These are phyloP conservation scores for Anarrhichthys ocellatus DNA, from an alignment of 2,113 vertebrate genomes.

Conservation along the genomic window DNA sequence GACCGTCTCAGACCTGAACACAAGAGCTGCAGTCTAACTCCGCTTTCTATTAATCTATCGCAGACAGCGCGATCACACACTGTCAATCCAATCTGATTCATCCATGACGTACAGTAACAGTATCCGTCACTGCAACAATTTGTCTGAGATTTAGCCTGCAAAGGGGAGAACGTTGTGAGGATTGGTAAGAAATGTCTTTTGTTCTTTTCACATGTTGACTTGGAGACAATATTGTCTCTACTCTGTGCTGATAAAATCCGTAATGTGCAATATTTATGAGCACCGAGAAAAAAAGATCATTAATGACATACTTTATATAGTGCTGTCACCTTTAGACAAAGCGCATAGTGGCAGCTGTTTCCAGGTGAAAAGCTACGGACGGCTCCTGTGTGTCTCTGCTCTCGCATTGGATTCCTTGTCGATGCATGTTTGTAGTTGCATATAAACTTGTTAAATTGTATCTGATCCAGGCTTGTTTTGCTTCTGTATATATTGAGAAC, in stretches of 20 bases:
- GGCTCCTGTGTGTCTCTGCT: neutral
- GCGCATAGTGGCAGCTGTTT: conserved; percentile 3
- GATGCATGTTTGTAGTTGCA: neutral
- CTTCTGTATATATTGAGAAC: neutral
- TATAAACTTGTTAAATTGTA: neutral
- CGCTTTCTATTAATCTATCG: conserved; percentile 62
- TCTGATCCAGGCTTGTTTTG: neutral
- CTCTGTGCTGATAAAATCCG: neutral
- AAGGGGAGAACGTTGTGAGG: neutral
- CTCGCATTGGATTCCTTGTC: neutral
- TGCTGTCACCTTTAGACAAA: conserved; percentile 19
- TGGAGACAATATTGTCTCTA: neutral
- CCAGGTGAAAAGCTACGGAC: conserved; percentile 7
- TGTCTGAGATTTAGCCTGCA: conserved; percentile 24
- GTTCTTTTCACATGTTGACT: neutral
- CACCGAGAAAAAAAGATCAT: neutral
- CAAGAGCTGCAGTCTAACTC: conserved; percentile 53
- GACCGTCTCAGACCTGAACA: conserved; percentile 66
- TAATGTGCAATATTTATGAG: conserved; percentile 21
- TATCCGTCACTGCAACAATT: conserved; percentile 23
- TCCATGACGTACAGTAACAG: conserved; percentile 49
- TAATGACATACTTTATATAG: conserved; percentile 14
- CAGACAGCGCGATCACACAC: conserved; percentile 47
- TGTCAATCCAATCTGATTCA: conserved; percentile 52
- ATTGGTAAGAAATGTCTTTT: neutral